Conservation (phyloP, 2,797 vertebrate species). For the Myotis vivesi region DNA sequence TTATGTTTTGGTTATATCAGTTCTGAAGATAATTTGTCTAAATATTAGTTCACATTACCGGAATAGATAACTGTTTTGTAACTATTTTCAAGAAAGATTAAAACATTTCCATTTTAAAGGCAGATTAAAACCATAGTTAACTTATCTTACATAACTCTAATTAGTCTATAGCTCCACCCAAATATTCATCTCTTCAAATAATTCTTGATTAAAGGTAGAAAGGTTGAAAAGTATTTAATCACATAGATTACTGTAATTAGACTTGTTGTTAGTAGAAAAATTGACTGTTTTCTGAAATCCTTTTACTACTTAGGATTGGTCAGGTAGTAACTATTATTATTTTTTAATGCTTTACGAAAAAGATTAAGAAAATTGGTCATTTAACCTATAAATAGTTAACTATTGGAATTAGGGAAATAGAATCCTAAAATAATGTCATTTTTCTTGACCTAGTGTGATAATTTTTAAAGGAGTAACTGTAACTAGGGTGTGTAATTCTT, state of each 20-base stretch:
- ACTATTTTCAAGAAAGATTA: constrained; percentile 64
- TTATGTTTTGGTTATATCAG: background rate
- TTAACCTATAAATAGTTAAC: constrained; percentile 37
- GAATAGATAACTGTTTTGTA: constrained; percentile 54
- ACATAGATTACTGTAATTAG: constrained; percentile 65
- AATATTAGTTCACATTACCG: constrained; percentile 59
- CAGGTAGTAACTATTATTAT: constrained; percentile 31
- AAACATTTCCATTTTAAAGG: constrained; percentile 59
- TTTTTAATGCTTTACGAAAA: constrained; percentile 44
- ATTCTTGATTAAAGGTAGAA: constrained; percentile 70
- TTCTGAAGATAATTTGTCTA: constrained; percentile 50
- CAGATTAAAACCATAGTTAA: constrained; percentile 64
- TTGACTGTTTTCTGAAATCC: constrained; percentile 41
- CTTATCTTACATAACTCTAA: constrained; percentile 74
- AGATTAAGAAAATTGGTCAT: constrained; percentile 22
- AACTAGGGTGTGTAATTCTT: background rate
- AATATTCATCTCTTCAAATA: constrained; percentile 62
- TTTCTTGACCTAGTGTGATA: constrained; percentile 35
- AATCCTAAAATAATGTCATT: constrained; percentile 11
- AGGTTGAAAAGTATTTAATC: constrained; percentile 70
- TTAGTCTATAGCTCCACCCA: constrained; percentile 66
- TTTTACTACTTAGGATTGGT: constrained; percentile 33
- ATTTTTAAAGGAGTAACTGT: constrained; percentile 15
- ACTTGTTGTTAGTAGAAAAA: constrained; percentile 73
- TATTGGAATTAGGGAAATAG: background rate